Conservation (phyloP, 2,797 vertebrate species). For the Coranthus polyacanthus region DNA sequence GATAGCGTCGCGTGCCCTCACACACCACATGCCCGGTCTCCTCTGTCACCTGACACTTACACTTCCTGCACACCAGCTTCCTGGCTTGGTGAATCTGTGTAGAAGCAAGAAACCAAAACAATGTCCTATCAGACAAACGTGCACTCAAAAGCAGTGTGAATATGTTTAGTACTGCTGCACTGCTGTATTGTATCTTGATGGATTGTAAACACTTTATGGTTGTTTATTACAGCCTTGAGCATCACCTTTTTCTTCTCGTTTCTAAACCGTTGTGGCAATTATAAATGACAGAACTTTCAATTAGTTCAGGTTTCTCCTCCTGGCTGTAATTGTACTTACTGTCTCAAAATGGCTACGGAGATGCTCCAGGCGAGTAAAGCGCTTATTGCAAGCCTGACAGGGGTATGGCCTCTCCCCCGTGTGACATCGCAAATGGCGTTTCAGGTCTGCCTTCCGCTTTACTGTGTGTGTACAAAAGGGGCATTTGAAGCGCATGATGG, state of each 20-base stretch:
- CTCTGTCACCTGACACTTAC: constrained; percentile 94
- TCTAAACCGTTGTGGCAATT: not conserved
- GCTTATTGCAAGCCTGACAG: constrained; percentile 96
- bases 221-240: too few relatives aligned
- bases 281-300: not conserved
- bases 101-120: not conserved
- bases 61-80: constrained; percentile 97
- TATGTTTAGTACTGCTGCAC: not conserved
- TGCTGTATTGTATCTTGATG: not conserved
- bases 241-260: not conserved
- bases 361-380: constrained; percentile 96
- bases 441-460: constrained; percentile 97
- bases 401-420: constrained; percentile 97
- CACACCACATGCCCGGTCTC: constrained; percentile 94
- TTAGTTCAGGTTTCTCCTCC: not conserved
- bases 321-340: constrained; percentile 69
- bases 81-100: constrained; percentile 96
- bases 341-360: constrained; percentile 98
- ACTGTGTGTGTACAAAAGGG: constrained; percentile 97
- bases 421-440: constrained; percentile 96
- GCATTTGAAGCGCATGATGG: constrained; percentile 96
- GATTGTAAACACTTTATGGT: not conserved
- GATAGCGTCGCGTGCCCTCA: constrained; percentile 93
- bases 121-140: not conserved
- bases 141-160: not conserved